A percentile compares a stretch with the other conserved stretches of the same genome.
These are phyloP conservation scores for Pedetes capensis DNA, from an alignment of 2,113 vertebrate genomes.

Conservation along the genomic window DNA sequence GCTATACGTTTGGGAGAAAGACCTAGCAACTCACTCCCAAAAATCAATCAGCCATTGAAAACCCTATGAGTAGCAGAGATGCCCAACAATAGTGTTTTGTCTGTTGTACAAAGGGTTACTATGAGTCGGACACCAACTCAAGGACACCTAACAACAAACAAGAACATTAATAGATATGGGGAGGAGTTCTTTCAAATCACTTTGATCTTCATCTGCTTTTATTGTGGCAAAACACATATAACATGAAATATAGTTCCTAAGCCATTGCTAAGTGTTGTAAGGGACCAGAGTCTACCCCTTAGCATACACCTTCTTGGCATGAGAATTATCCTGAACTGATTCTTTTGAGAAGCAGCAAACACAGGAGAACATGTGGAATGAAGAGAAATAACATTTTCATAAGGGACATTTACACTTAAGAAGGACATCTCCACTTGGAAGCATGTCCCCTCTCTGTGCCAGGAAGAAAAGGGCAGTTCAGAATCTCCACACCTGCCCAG, in stretches of 20 bases:
- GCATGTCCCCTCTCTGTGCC: background rate
- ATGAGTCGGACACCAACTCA: too few species aligned
- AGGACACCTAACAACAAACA: too few species aligned
- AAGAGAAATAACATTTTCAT: background rate
- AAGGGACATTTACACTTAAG: background rate
- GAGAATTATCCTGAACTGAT: background rate
- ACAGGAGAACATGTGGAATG: background rate
- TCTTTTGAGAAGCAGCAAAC: background rate
- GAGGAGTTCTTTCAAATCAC: background rate
- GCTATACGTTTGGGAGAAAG: too few species aligned
- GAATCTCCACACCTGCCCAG: too few species aligned
- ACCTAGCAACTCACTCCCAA: too few species aligned
- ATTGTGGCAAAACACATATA: background rate
- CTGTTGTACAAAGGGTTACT: too few species aligned
- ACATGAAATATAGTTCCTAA: background rate
- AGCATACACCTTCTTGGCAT: background rate
- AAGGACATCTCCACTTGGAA: background rate
- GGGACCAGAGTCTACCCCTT: background rate
- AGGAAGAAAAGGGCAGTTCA: too few species aligned
- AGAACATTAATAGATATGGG: too few species aligned
- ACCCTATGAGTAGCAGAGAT: too few species aligned
- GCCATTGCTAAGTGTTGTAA: background rate
- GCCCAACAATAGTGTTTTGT: too few species aligned
- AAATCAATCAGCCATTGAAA: too few species aligned
- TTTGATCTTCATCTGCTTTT: background rate